Percentiles rank a stretch among this genome's conserved stretches.
phyloP scores from a whole-genome alignment of 1,140 invertebrate genomes.

The Anoplophora glabripennis region DNA sequence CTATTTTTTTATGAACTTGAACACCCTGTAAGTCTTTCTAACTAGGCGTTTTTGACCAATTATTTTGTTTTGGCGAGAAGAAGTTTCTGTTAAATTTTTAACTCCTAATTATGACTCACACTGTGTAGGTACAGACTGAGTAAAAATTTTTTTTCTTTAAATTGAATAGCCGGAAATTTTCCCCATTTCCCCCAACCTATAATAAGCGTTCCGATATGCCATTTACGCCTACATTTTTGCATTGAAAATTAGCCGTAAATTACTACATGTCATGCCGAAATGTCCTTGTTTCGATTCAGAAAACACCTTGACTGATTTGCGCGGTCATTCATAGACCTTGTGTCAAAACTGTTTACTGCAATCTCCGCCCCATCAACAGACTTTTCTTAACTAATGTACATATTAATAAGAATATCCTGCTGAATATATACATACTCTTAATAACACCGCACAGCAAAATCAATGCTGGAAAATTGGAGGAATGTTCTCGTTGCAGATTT shows the following conservation, averaged over 20 bases:
- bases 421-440: slow-evolving; percentile 10
- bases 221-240: not conserved
- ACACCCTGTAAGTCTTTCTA: too few species aligned
- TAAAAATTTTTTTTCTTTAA: too few species aligned
- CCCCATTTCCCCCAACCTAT: too few species aligned
- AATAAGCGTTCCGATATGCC: too few species aligned
- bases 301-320: not conserved
- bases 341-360: not conserved
- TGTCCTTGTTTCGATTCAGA: slow-evolving; percentile 15
- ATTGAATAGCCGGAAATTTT: too few species aligned
- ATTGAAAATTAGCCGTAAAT: slow-evolving; percentile 13
- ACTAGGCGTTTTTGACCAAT: too few species aligned
- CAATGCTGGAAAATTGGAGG: slow-evolving; percentile 8
- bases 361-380: slow-evolving; percentile 5
- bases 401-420: slow-evolving; percentile 5
- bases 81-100: too few species aligned
- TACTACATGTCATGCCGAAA: slow-evolving; percentile 11
- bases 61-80: too few species aligned
- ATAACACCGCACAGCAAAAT: not conserved
- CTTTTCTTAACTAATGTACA: slow-evolving; percentile 16
- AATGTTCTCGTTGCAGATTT: too few species aligned
- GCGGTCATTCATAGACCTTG: slow-evolving; percentile 18
- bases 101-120: too few species aligned
- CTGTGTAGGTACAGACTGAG: too few species aligned
- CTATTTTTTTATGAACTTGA: too few species aligned